Conservation (phyloP, 2,113 vertebrate species). For the Zapus hudsonius region DNA sequence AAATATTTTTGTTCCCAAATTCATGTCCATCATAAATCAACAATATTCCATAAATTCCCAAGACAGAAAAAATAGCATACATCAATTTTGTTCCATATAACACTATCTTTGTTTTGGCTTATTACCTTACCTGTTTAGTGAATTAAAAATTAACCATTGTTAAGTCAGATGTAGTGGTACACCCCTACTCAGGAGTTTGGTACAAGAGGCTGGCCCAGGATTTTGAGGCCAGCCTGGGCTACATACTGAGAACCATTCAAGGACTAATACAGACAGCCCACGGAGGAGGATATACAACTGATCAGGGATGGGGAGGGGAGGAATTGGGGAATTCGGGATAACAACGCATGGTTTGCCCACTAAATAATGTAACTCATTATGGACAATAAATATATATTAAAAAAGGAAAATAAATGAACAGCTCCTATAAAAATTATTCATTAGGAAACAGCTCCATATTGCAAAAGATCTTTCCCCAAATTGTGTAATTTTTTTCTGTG, state of each 20-base stretch:
- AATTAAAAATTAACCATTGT: conserved; percentile 13
- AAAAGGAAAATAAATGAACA: background rate
- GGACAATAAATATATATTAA: background rate
- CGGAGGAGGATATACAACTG: too few relatives aligned
- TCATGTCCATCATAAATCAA: conserved; percentile 22
- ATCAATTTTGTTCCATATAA: conserved; percentile 42
- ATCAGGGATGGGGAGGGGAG: too few relatives aligned
- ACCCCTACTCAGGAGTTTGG: background rate
- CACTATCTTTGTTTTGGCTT: background rate
- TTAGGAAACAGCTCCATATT: background rate
- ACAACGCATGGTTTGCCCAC: too few relatives aligned
- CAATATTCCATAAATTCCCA: background rate
- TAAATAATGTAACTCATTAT: too few relatives aligned
- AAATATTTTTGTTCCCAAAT: conserved; percentile 26
- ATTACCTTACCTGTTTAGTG: conserved; percentile 57
- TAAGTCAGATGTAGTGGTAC: too few relatives aligned
- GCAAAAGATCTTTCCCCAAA: background rate
- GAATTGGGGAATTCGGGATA: too few relatives aligned
- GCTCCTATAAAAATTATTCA: conserved; percentile 51
- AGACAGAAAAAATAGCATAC: background rate
- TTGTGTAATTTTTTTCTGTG: background rate
- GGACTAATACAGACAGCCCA: too few relatives aligned
- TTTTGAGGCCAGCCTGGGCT: background rate
- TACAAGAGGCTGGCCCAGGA: background rate
- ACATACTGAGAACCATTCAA: background rate